These are phyloP conservation scores for Hucho hucho DNA, from an alignment of 2,113 vertebrate species.

Conservation along the genomic window DNA sequence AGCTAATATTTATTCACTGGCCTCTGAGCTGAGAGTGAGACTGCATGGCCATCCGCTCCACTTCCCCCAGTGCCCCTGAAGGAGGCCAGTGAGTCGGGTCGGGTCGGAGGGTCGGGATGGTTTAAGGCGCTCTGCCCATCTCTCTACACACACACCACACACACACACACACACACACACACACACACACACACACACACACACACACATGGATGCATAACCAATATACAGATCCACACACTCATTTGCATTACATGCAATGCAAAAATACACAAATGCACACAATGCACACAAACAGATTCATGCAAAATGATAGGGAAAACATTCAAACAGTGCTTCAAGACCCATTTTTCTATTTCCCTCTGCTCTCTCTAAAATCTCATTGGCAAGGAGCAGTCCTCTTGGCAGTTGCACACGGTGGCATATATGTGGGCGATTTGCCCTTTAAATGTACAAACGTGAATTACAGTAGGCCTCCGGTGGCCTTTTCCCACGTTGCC, in stretches of 20 bases:
- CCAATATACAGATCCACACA: slow-evolving; percentile 1
- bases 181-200: neutral
- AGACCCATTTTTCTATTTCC: neutral
- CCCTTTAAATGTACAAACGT: slow-evolving; percentile 65
- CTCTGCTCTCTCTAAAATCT: slow-evolving; percentile 7
- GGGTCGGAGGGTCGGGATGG: slow-evolving; percentile 18
- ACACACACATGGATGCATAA: neutral
- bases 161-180: slow-evolving; percentile 9
- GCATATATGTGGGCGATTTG: slow-evolving; percentile 63
- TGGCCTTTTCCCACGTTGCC: slow-evolving; percentile 32
- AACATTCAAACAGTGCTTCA: slow-evolving; percentile 1
- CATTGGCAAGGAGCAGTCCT: slow-evolving; percentile 42
- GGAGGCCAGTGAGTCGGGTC: slow-evolving; percentile 52
- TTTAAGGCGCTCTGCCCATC: neutral
- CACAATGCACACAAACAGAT: neutral
- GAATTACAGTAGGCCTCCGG: slow-evolving; percentile 51
- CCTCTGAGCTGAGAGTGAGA: slow-evolving; percentile 28
- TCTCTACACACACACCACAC: neutral
- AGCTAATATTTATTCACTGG: slow-evolving; percentile 63
- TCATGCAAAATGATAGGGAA: slow-evolving; percentile 1
- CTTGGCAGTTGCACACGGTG: slow-evolving; percentile 43
- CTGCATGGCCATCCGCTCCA: slow-evolving; percentile 35
- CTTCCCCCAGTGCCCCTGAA: slow-evolving; percentile 52
- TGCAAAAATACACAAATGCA: neutral
- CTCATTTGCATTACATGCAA: neutral